Percentiles rank a stretch among this genome's conserved stretches.
Conservation (phyloP, 2,797 vertebrate genomes). For the Manis javanica region DNA sequence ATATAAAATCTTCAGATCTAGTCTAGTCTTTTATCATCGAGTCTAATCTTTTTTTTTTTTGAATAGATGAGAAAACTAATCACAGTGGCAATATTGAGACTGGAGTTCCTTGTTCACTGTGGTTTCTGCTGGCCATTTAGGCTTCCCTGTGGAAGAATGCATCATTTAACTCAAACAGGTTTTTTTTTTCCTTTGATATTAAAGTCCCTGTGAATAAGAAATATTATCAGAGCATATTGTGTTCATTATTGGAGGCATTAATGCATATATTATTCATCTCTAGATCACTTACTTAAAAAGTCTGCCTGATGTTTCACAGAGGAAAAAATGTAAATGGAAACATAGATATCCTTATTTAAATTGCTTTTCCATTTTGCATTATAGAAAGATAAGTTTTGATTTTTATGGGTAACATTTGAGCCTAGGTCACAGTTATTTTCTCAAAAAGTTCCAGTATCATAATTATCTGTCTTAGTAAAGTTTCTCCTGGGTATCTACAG, state of each 20-base stretch:
- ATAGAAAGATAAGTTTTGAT: constrained; percentile 43
- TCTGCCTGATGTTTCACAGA: background rate
- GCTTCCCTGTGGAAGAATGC: background rate
- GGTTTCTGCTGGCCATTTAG: background rate
- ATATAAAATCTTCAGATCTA: constrained; percentile 1
- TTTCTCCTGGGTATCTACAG: constrained; percentile 17
- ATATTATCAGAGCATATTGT: background rate
- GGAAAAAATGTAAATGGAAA: constrained; percentile 24
- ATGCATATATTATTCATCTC: background rate
- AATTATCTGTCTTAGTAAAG: constrained; percentile 34
- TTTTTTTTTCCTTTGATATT: background rate
- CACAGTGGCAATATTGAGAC: background rate
- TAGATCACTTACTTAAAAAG: constrained; percentile 32
- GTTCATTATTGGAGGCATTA: constrained; percentile 30
- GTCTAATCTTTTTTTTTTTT: background rate
- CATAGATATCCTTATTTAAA: constrained; percentile 52
- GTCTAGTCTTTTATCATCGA: background rate
- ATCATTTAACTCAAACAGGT: background rate
- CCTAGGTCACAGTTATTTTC: constrained; percentile 42
- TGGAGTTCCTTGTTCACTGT: background rate
- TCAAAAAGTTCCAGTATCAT: background rate
- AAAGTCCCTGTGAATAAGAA: constrained; percentile 18
- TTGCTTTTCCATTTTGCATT: constrained; percentile 66
- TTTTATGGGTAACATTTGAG: constrained; percentile 49
- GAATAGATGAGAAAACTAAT: background rate